Base-by-base conservation (phyloP, 2,797 vertebrate genomes). In the Numenius phaeopus region DNA sequence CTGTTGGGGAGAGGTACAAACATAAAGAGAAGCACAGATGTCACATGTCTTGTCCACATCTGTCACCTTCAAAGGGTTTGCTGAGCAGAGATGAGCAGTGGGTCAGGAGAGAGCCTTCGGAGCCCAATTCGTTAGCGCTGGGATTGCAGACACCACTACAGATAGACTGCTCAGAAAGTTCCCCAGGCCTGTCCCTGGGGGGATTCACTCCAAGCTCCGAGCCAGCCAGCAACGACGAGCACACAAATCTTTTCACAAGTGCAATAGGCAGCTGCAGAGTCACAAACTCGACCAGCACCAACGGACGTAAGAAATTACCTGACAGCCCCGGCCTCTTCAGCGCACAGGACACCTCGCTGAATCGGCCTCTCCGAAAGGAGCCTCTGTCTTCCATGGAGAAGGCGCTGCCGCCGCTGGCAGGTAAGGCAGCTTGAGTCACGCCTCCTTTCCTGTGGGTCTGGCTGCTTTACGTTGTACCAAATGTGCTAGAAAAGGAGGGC, bases 211-310 rank as follows among this genome's bases (percentile, higher is more conserved):
- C 98, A 14, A 96, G 82, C 94, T 98, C 98, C 5, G 98, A 99
- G 94, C 94, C 97, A 1, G 93, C 96, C 83, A 94, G 97, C 97
- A 97, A 64, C 5, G 98, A 98, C 2, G 98, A 99, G 59, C 99
- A 99, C 96, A 99, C 99, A 46, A 99, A 99, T 96, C 98, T 99
- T 94, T 99, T 99, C 97, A 99, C 99, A 85, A 99, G 98, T 92
- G 99, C 99, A 97, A 98, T 99, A 97, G 98, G 98, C 90, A 98
- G 97, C 98, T 98, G 98, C 98, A 97, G 98, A 87, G 98, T 90
- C 66, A 24, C 97, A 54, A 94, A 80, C 87, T 96, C 98, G 82
- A 97, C 98, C 67, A 97, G 98, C 83, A 94, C 98, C 81, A 98
- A 97, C 30, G 97, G 98, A 70, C 98, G 98, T 14, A 99, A 98